A percentile compares a stretch with the other conserved stretches of the same genome.
These are phyloP conservation scores for Eugnorisma glareosa DNA, from an alignment of 2,888 invertebrate species.

Conservation along the genomic window DNA sequence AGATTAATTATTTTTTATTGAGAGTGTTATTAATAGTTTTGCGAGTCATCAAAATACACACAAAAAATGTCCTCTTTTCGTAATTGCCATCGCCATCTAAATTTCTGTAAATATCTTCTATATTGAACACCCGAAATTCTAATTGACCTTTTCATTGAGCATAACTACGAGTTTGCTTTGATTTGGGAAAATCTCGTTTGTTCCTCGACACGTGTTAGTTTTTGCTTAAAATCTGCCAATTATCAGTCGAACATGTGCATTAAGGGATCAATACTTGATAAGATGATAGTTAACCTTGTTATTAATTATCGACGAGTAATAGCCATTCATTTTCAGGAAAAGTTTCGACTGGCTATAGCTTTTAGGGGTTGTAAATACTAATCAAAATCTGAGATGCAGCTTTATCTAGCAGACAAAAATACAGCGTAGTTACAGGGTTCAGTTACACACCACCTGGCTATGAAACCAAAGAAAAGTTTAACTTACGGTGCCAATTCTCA, in stretches of 20 bases:
- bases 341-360: background rate
- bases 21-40: background rate
- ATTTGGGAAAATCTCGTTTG: too few relatives aligned
- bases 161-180: too few relatives aligned
- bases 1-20: background rate
- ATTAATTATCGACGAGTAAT: background rate
- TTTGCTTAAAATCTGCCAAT: background rate
- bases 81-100: too few relatives aligned
- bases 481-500: constrained; percentile 84
- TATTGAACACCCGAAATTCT: background rate
- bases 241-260: background rate
- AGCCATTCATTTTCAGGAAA: background rate
- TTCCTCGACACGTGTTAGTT: background rate
- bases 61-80: background rate
- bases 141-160: too few relatives aligned
- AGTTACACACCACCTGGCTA: background rate
- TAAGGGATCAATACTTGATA: background rate
- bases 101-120: background rate
- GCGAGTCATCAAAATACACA: background rate
- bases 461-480: background rate
- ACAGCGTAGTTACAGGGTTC: background rate
- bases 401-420: background rate
- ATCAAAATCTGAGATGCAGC: background rate
- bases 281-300: background rate
- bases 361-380: background rate